A percentile compares a stretch with the other conserved stretches of the same genome.
These are phyloP conservation scores for Jordanella pulchra DNA, from an alignment of 2,797 vertebrate species.

Conservation along the genomic window DNA sequence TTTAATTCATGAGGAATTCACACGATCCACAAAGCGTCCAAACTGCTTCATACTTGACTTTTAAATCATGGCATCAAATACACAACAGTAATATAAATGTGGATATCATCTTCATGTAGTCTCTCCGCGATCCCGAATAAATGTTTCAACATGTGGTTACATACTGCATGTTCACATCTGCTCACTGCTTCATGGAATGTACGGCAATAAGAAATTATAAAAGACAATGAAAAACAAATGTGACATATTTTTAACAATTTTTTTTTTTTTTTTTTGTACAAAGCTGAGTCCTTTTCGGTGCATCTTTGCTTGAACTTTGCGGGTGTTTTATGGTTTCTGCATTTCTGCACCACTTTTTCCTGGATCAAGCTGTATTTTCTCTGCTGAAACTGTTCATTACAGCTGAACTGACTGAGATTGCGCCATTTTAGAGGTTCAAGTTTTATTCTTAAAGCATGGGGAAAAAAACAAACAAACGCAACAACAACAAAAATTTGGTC, in stretches of 20 bases:
- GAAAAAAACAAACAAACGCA: constrained; percentile 19
- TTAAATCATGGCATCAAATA: constrained; percentile 43
- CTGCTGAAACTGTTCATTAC: constrained; percentile 43
- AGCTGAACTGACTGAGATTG: constrained; percentile 50
- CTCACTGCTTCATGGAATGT: constrained; percentile 48
- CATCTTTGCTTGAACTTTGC: constrained; percentile 65
- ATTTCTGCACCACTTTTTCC: constrained; percentile 58
- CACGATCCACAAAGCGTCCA: constrained; percentile 46
- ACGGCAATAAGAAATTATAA: constrained; percentile 58
- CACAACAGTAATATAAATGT: constrained; percentile 54
- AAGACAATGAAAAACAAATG: constrained; percentile 61
- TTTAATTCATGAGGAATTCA: constrained; percentile 59
- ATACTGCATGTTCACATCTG: constrained; percentile 27
- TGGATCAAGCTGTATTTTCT: constrained; percentile 62
- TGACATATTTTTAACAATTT: constrained; percentile 57
- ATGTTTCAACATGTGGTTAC: constrained; percentile 38
- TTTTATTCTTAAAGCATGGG: constrained; percentile 54
- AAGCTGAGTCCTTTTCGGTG: constrained; percentile 60
- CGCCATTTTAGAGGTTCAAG: constrained; percentile 49
- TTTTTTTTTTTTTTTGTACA: constrained; percentile 47
- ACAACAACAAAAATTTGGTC: constrained; percentile 53
- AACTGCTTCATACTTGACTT: constrained; percentile 47
- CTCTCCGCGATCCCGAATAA: constrained; percentile 24
- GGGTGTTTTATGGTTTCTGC: constrained; percentile 61
- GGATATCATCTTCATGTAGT: constrained; percentile 28